Evolutionary conservation across 2,797 vertebrate genomes (phyloP), one percentile per base, ranked within the genome.

Genomic region (Chiroxiphia lanceolata): DNA sequence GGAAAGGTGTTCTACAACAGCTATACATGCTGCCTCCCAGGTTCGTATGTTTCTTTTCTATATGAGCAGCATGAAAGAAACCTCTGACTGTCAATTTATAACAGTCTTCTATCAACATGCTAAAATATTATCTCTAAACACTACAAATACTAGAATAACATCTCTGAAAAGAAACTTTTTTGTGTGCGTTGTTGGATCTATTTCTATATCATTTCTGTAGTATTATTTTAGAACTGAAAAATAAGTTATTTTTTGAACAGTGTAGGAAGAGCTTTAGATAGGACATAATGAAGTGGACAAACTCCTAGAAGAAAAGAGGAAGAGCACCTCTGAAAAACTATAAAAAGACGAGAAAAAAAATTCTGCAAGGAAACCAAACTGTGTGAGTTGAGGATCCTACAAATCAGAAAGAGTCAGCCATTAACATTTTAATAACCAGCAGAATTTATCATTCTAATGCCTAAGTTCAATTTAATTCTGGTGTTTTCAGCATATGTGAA

Each of bases 331-430:
- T 91, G 44, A 60, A 64, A 96, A 95, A 81, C 87, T 72, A 95
- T 95, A 87, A 96, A 94, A 87, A 96, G 31, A 83, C 83, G 83
- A 91, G 65, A 59, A 93, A 68, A 93, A 97, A 59, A 96, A 31
- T 33, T 97, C 42, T 82, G 56, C 15, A 96, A 95, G 68, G 93
- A 95, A 88, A 96, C 89, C 15, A 97, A 96, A 60, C 74, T 93
- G 4, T 97, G 82, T 27, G 83, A 95, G 27, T 90, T 97, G 7
- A 83, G 13, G 0, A 74, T 23, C 8, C 25, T 19, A n/a, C 45
- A 69, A 82, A 88, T 78, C 34, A 72, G 61, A 44, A 88, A 7
- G 20, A 84, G 18, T 13, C 51, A 87, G 44, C 15, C 63, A 42
- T 63, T 59, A 80, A 34, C 69, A 84, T 60, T 63, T 61, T 31